Evolutionary conservation across 2,888 invertebrate genomes (phyloP), one percentile per base, ranked within the genome.

Genomic region (Pyrgus malvae): DNA sequence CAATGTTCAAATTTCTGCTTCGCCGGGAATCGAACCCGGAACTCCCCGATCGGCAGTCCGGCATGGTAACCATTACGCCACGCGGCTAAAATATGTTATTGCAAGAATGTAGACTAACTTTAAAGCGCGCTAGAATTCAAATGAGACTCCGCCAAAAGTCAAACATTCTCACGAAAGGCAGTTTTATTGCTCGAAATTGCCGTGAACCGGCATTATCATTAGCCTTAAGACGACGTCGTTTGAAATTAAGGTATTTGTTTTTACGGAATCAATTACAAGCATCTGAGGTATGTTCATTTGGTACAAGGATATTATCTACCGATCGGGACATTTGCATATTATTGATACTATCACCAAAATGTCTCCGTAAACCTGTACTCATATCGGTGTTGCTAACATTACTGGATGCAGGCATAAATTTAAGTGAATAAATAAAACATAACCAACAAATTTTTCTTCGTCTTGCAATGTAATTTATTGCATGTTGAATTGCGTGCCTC

Each of bases 291-390:
- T 53, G 45, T 53, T 46, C 45, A 53, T 53, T 53, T 53, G 53
- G 53, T 45, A 53, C 53, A 53, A 44, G 12, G 53, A 53, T 45
- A 54, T 46, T 55, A 60, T 56, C 56, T 56, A 31, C 56, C 58
- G 55, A 60, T 57, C 35, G 42, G 35, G 54, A 54, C 61, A 66
- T 65, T 67, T 57, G 62, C 65, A 68, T 66, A 68, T 63, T 65
- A 67, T 65, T 64, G 64, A 64, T 64, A 57, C 51, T 68, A 69
- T 69, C 68, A 58, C 50, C 19, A 17, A 58, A 57, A 64, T 62
- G 61, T 63, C 59, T 64, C 56, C 56, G 49, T 57, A 49, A 64
- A 62, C 63, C 59, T 60, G 61, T 61, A 63, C 58, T 50, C 48
- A 57, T 63, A 57, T 54, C 45, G 45, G 38, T 53, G 37, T 35